Conservation (phyloP, 2,888 invertebrate genomes). For the Tholera decimalis region DNA sequence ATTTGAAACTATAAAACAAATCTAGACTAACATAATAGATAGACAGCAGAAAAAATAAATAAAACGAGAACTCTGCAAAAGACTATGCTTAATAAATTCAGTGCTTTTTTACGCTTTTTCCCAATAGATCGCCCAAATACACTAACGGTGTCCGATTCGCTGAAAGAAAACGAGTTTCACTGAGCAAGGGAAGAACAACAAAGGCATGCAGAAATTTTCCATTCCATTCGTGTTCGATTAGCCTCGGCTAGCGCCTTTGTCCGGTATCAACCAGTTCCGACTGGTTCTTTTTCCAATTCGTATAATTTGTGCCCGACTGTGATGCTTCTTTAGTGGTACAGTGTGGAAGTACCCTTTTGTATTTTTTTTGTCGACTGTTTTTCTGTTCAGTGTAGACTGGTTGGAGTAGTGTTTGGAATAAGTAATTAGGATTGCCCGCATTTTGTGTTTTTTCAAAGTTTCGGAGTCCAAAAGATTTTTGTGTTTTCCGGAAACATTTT, state of each 20-base stretch:
- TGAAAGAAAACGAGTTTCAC: slow-evolving; percentile 69
- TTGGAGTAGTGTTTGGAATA: slow-evolving; percentile 29
- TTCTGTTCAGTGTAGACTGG: slow-evolving; percentile 26
- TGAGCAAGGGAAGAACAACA: slow-evolving; percentile 69
- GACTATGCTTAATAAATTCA: slow-evolving; percentile 60
- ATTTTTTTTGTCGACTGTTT: slow-evolving; percentile 35
- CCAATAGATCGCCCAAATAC: slow-evolving; percentile 58
- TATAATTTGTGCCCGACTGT: slow-evolving; percentile 65
- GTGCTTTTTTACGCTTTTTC: slow-evolving; percentile 42
- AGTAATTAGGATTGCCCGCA: slow-evolving; percentile 29
- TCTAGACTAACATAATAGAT: slow-evolving; percentile 22
- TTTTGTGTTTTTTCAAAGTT: slow-evolving; percentile 6
- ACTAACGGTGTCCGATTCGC: slow-evolving; percentile 63
- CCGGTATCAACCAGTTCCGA: slow-evolving; percentile 63
- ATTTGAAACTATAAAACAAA: slow-evolving; percentile 23
- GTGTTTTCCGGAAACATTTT: background rate
- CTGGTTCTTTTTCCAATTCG: slow-evolving; percentile 63
- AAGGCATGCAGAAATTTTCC: slow-evolving; percentile 73
- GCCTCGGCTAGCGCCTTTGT: slow-evolving; percentile 72
- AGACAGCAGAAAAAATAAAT: slow-evolving; percentile 14
- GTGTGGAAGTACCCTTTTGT: slow-evolving; percentile 45
- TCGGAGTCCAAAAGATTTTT: background rate
- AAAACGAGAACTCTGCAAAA: slow-evolving; percentile 45
- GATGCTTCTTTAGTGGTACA: slow-evolving; percentile 61
- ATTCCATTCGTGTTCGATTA: slow-evolving; percentile 78